phyloP scores from a whole-genome alignment of 2,797 vertebrate species.

The Mus minutoides region DNA sequence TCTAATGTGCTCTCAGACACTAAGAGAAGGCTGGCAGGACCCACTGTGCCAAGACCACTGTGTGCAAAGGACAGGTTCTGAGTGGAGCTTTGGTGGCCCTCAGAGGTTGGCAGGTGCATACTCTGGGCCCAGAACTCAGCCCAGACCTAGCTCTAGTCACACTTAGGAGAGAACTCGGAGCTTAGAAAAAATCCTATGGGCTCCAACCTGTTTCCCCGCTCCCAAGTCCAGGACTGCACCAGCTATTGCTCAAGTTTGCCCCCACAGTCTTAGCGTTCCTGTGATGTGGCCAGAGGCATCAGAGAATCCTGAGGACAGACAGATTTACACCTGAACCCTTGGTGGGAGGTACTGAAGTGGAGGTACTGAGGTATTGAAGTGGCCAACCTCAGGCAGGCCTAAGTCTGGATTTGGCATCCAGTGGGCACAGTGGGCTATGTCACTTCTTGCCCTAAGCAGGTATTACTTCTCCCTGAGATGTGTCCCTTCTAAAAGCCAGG shows the following conservation, averaged over 20 bases:
- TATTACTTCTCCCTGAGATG: background rate
- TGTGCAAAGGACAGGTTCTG: no score
- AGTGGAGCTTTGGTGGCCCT: background rate
- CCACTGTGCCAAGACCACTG: background rate
- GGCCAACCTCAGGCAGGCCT: background rate
- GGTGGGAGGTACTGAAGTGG: no score
- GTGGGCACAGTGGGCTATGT: background rate
- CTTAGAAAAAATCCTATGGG: background rate
- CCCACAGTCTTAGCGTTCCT: background rate
- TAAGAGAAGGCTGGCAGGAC: background rate
- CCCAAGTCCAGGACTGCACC: background rate
- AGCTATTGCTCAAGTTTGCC: rapidly evolving
- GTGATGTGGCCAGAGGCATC: background rate
- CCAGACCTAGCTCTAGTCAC: background rate
- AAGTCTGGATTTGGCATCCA: background rate
- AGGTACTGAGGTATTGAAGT: background rate
- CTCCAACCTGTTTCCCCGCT: background rate
- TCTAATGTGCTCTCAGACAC: background rate
- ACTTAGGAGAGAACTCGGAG: background rate
- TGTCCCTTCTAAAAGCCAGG: background rate
- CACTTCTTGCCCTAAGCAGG: background rate
- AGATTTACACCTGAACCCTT: background rate
- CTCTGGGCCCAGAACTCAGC: background rate
- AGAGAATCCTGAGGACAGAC: background rate
- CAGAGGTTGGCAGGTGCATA: background rate